Evolutionary conservation across 2,113 vertebrate genomes (phyloP), one percentile per base, ranked within the genome.

Genomic region (Turdus rufiventris): DNA sequence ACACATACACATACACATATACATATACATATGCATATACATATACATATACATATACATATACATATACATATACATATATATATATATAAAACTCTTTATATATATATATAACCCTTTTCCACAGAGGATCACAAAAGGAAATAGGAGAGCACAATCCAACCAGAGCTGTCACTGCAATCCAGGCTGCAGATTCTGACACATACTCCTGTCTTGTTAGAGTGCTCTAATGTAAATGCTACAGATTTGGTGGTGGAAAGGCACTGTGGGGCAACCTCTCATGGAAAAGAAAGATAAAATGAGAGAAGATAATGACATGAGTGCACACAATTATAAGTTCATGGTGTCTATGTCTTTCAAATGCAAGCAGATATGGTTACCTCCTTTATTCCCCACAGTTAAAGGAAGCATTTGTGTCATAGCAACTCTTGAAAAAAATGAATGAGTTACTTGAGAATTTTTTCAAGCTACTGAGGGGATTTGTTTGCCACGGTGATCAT

Each of bases 211-310:
- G 79, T 31, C 88, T 51, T 71, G 60, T 74, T 81, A 31, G 88
- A 92, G 47, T 63, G 72, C 56, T 88, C 28, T 56, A 56, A 76
- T 0, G 0, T 56, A 81, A 88, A 95, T 70, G 58, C 38, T 79
- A 73, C 0, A 4, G 62, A 73, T 81, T 71, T 92, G 79, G 72
- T 83, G 62, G 51, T 8, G 53, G 76, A 89, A 89, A 61, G 60
- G 51, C 14, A 18, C 25, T 33, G 42, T 24, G 25, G 83, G 43
- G 34, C 26, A 84, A 84, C 40, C 34, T 88, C 40, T 74, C 85
- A 92, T 34, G 79, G 88, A 78, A 83, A 86, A 70, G 84, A 84
- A 81, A 86, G 91, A 92, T 81, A 89, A 93, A 94, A 77, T 34
- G 76, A 88, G 86, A 81, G 70, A 63, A 90, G 68, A 96, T 86